Evolutionary conservation across 1,140 invertebrate species (phyloP).

Genomic region (Ridgeia piscesae): DNA sequence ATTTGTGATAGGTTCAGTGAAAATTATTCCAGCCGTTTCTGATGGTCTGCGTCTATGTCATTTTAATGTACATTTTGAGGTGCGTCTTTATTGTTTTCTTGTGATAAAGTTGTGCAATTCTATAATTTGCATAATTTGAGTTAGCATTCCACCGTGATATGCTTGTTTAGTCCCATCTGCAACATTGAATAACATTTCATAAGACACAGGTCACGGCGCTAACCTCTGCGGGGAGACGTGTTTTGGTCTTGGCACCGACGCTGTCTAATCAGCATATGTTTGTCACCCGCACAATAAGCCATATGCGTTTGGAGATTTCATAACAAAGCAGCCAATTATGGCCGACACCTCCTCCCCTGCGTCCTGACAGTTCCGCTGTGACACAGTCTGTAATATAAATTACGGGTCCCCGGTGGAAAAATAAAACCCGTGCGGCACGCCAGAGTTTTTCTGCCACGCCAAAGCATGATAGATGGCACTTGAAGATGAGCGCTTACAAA

Average conservation of each 20-base stretch:
- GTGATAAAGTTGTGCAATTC: not conserved
- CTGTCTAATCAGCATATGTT: not conserved
- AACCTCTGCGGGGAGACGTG: not conserved
- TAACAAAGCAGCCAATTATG: not conserved
- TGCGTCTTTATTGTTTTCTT: not conserved
- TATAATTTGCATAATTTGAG: not conserved
- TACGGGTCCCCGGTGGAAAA: not conserved
- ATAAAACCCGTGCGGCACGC: not conserved
- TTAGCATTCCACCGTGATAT: not conserved
- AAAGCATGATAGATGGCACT: not conserved
- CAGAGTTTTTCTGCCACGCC: not conserved
- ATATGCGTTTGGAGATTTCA: conserved; percentile 5
- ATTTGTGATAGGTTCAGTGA: not conserved
- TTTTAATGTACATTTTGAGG: not conserved
- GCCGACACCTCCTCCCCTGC: not conserved
- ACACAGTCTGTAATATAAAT: conserved; percentile 1
- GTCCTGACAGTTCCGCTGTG: not conserved
- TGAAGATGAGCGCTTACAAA: conserved; percentile 5
- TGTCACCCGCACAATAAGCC: not conserved
- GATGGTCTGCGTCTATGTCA: not conserved
- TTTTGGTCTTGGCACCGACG: not conserved
- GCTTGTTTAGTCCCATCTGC: not conserved
- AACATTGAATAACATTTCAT: not conserved
- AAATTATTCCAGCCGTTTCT: not conserved
- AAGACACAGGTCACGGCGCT: not conserved